Base-by-base conservation (phyloP, 2,113 vertebrate species). In the Pomatostomus ruficeps region DNA sequence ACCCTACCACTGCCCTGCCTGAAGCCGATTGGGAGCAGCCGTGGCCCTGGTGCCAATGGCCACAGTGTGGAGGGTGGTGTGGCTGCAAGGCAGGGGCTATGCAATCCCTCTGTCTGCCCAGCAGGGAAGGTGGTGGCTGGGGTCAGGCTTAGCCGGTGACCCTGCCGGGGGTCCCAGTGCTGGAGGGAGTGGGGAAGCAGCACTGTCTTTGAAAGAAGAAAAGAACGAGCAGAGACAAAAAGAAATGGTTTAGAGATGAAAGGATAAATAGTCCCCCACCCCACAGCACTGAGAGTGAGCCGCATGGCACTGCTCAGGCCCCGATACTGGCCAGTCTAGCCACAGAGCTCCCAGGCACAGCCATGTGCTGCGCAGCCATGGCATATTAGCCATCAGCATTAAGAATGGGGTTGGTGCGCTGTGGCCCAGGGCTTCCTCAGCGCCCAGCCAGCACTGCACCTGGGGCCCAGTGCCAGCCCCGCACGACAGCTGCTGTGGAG, bases 191-290 rank as follows among this genome's bases (percentile, higher is more conserved):
- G 72, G 63, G 71, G 63, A 63, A 86, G 23, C 14, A 11, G 43
- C 48, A 74, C 21, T 14, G 18, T 65, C 78, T 84, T 85, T 46
- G 62, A 81, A 70, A 76, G 76, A 59, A 91, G 74, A 78, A 80
- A 85, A 77, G 68, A 95, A 75, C 2, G 0, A 90, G 54, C 42
- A 17, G 57, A 90, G 66, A 49, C 42, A 54, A 92, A 80, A 95
- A 87, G 84, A 96, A 93, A 96, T 83, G 54, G 85, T 59, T 95
- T 72, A 43, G 80, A 88, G 75, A 55, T 57, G 67, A 57, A 62
- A 78, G 46, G 22, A 58, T 75, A 85, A 93, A 93, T 66, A 92
- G 62, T 63, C 91, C 85, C 76, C 57, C 28, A 4, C 71, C 33
- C 78, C 75, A 52, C 2, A 13, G 45, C 8, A 3, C 22, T 5